A percentile compares a stretch with the other conserved stretches of the same genome.
Conservation (phyloP, 2,797 vertebrate genomes). For the Telmatherina bonti region DNA sequence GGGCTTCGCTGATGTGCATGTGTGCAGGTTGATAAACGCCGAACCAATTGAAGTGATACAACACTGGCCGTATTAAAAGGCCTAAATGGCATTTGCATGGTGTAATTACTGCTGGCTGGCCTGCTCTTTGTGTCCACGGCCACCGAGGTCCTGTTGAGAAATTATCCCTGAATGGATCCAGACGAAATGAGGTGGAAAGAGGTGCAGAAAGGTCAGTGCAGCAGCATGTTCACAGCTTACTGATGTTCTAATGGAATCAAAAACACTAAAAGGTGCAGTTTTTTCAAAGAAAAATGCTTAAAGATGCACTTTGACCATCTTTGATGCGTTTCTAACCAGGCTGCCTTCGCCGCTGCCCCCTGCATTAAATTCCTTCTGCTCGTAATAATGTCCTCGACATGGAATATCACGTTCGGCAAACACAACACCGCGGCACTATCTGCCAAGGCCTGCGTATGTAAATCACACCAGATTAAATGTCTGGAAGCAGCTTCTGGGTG, state of each 20-base stretch:
- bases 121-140: constrained; percentile 87
- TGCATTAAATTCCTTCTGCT: constrained; percentile 35
- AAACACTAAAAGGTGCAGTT: constrained; percentile 4
- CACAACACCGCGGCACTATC: constrained; percentile 62
- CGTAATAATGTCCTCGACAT: constrained; percentile 69
- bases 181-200: constrained; percentile 77
- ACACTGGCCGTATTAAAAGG: constrained; percentile 86
- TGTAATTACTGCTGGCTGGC: constrained; percentile 90
- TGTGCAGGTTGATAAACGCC: constrained; percentile 89
- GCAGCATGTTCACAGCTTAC: constrained; percentile 64
- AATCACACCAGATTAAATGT: constrained; percentile 73
- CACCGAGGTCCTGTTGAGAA: constrained; percentile 86
- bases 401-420: constrained; percentile 66
- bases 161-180: constrained; percentile 80
- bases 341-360: constrained; percentile 2
- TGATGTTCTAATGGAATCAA: constrained; percentile 11
- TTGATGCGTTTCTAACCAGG: constrained; percentile 12
- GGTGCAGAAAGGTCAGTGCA: constrained; percentile 83
- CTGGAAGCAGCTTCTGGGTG: constrained; percentile 57
- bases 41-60: constrained; percentile 88
- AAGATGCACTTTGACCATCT: constrained; percentile 9
- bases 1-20: constrained; percentile 87
- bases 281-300: neutral
- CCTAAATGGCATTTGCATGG: constrained; percentile 95
- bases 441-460: constrained; percentile 65